Evolutionary conservation across 2,113 vertebrate species (phyloP).

Genomic region (Oreochromis spilurus): DNA sequence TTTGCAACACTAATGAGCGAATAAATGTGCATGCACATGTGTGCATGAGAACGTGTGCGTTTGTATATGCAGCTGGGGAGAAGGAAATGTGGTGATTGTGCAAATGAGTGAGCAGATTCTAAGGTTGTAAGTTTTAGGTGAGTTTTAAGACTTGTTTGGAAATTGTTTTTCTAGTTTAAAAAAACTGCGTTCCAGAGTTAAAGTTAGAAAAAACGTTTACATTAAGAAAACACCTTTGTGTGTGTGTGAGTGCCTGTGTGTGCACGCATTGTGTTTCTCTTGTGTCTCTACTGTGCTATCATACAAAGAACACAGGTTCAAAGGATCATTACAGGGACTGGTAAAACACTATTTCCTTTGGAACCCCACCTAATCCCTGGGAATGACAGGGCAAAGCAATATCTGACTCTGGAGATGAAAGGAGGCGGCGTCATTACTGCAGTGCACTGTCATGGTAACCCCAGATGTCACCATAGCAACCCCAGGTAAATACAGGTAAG

Average conservation of each 20-base stretch:
- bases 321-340: constrained; percentile 43
- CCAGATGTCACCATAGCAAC: constrained; percentile 5
- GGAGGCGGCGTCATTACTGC: background rate
- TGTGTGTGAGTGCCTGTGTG: background rate
- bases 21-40: background rate
- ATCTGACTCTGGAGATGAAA: constrained; percentile 52
- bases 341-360: constrained; percentile 18
- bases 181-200: background rate
- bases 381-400: constrained; percentile 51
- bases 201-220: no score
- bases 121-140: background rate
- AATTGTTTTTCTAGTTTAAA: background rate
- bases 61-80: background rate
- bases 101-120: background rate
- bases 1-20: constrained; percentile 20
- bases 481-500: constrained; percentile 60
- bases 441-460: constrained; percentile 13
- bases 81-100: background rate
- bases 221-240: background rate
- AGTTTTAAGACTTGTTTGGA: background rate
- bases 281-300: background rate
- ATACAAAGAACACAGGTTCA: constrained; percentile 5
- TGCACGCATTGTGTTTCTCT: background rate
- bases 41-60: background rate
- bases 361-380: constrained; percentile 11